These are phyloP conservation scores for Pampusana beccarii DNA, from an alignment of 2,113 vertebrate genomes.

Conservation along the genomic window DNA sequence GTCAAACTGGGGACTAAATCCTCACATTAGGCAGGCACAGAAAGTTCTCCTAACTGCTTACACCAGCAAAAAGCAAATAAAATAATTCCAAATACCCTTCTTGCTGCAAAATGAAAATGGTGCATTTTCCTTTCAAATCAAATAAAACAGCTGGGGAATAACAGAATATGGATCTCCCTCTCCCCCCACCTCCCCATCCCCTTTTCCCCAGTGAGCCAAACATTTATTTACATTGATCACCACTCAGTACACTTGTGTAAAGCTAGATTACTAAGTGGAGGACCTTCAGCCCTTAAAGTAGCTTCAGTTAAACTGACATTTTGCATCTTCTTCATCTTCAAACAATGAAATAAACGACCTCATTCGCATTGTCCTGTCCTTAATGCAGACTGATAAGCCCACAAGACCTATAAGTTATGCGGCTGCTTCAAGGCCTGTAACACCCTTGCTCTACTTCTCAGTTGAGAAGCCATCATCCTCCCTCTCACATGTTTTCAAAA, in stretches of 20 bases:
- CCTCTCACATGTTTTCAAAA: background rate
- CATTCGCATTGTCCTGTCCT: background rate
- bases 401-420: background rate
- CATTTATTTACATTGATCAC: background rate
- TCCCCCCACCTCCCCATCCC: too few species aligned
- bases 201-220: background rate
- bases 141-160: background rate
- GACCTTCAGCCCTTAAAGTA: background rate
- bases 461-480: background rate
- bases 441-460: background rate
- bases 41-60: background rate
- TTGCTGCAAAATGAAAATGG: background rate
- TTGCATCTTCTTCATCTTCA: background rate
- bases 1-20: background rate
- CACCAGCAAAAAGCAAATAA: background rate
- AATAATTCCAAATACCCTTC: background rate
- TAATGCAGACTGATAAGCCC: background rate
- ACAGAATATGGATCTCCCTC: background rate
- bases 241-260: background rate
- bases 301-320: background rate
- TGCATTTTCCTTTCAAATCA: background rate
- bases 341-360: background rate
- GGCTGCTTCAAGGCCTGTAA: background rate
- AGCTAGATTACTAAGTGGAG: background rate
- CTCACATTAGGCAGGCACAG: background rate